Base-by-base conservation (phyloP, 2,113 vertebrate genomes). In the Polypterus bichir region DNA sequence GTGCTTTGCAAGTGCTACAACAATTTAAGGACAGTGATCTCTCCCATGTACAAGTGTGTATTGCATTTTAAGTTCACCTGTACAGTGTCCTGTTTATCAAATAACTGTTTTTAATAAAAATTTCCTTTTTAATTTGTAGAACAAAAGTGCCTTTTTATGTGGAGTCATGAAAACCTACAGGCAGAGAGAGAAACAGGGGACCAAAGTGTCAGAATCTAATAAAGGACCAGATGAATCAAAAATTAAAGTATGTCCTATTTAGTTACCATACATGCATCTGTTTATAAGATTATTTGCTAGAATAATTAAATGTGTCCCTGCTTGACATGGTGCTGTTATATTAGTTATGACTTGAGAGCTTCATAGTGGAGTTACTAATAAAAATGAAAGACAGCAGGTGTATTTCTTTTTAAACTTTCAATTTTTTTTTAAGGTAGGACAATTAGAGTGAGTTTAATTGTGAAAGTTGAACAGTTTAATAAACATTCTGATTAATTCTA, bases 121-220 rank as follows among this genome's bases (percentile, higher is more conserved):
- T 47, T 60, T 44, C 9, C 1, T 60, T 3, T 57, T 46, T 11
- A 8, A 49, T 62, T 71, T 68, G 51, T 81, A 98, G 96, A 99
- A 98, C 82, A 99, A 99, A 94, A 98, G 96, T 94, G 96, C 96
- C 87, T 98, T 97, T 83, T 92, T 99, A 77, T 98, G 96, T 79
- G 96, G 96, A 64, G 96, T 98, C 69, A 98, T 98, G 96, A 98
- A 98, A 89, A 98, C 95, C 2, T 97, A 97, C 61, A 87, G 95
- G 70, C 95, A 99, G 84, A 86, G 94, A 76, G 96, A 98, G 85
- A 98, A 99, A 82, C 94, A 97, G 75, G 96, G 94, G 79, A 91
- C 92, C 72, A 97, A 97, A 84, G 94, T 94, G 65, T 81, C 92
- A 61, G 93, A 97, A 62, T 82, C 92, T 73, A 92, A 81, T 68